phyloP scores from a whole-genome alignment of 1,140 invertebrate genomes.

The Ctenoplectra terminalis region DNA sequence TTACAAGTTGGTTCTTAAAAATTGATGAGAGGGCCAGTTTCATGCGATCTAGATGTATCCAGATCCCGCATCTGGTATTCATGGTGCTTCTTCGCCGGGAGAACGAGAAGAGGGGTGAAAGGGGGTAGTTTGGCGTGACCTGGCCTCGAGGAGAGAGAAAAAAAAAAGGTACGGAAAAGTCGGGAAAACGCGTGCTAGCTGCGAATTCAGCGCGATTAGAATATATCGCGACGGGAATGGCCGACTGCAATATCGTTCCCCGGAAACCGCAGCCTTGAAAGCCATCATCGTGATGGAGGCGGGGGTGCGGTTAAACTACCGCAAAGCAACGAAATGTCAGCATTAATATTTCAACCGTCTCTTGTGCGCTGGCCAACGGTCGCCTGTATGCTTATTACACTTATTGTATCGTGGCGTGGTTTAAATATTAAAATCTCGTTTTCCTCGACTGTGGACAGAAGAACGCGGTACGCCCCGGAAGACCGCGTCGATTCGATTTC shows the following conservation, averaged over 20 bases:
- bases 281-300: not conserved
- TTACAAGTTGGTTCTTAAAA: slow-evolving; percentile 79
- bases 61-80: slow-evolving; percentile 82
- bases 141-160: not conserved
- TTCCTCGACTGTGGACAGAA: slow-evolving; percentile 16
- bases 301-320: slow-evolving; percentile 62
- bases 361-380: slow-evolving; percentile 58
- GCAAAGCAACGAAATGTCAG: slow-evolving; percentile 71
- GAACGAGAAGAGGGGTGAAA: slow-evolving; percentile 44
- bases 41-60: slow-evolving; percentile 81
- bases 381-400: slow-evolving; percentile 70
- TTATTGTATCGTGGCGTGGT: slow-evolving; percentile 67
- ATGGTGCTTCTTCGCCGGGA: slow-evolving; percentile 70
- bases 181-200: slow-evolving; percentile 26
- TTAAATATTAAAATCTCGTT: slow-evolving; percentile 74
- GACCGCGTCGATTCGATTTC: slow-evolving; percentile 11
- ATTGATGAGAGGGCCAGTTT: slow-evolving; percentile 80
- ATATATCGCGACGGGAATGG: slow-evolving; percentile 68
- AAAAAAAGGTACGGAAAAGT: slow-evolving; percentile 21
- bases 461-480: slow-evolving; percentile 14
- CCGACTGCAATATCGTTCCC: slow-evolving; percentile 30
- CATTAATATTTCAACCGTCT: slow-evolving; percentile 71
- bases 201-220: slow-evolving; percentile 66
- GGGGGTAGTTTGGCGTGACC: slow-evolving; percentile 29
- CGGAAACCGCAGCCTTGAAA: slow-evolving; percentile 61